phyloP scores from a whole-genome alignment of 2,888 invertebrate genomes.

The Nemotelus pantherinus region DNA sequence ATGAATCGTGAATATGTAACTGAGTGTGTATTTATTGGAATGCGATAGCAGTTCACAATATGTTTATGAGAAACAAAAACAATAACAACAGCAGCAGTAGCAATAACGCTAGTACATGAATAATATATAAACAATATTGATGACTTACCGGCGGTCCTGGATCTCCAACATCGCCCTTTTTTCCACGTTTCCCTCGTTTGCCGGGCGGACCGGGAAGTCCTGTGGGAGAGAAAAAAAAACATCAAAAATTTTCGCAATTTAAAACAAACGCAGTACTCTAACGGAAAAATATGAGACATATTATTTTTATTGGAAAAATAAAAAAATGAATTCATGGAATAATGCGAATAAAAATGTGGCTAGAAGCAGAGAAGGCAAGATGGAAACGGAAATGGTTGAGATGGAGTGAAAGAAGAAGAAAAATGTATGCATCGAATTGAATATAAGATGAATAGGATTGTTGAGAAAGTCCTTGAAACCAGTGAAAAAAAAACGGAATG shows the following conservation, averaged over 20 bases:
- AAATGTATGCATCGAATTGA: neutral
- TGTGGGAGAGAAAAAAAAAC: constrained; percentile 62
- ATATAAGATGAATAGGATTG: neutral
- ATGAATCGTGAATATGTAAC: neutral
- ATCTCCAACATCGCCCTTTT: constrained; percentile 87
- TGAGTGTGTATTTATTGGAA: too few species aligned
- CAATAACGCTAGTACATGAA: too few species aligned
- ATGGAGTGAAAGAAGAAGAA: neutral
- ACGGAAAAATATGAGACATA: neutral
- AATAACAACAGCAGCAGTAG: too few species aligned
- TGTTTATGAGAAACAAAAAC: too few species aligned
- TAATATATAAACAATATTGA: neutral
- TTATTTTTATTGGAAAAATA: too few species aligned
- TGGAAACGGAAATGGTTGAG: too few species aligned
- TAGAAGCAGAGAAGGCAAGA: too few species aligned
- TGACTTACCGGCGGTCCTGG: constrained; percentile 80
- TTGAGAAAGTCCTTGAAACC: neutral
- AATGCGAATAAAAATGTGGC: too few species aligned
- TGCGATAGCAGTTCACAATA: neutral
- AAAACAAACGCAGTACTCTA: constrained; percentile 5
- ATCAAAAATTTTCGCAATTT: constrained; percentile 46
- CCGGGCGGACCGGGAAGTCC: constrained; percentile 87
- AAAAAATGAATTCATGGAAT: too few species aligned
- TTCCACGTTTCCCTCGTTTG: constrained; percentile 88
- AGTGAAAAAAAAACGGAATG: too few species aligned